Base-by-base conservation (phyloP, 2,797 vertebrate species). In the Gymnoscopelus braueri region DNA sequence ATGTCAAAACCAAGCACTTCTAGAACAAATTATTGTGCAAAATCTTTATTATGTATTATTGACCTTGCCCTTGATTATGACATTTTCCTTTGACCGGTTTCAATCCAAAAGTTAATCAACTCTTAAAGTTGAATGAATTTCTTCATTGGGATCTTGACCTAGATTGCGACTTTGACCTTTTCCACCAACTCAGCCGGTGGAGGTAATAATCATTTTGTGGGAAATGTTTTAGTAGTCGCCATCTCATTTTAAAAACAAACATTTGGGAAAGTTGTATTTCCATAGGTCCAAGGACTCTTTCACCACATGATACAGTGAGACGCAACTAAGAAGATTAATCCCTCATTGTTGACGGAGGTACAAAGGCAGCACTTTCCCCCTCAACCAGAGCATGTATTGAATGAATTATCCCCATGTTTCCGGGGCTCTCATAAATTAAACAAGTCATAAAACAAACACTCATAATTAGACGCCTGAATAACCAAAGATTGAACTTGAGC, bases 391-490 rank as follows among this genome's bases (percentile, higher is more conserved):
- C 74, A 62, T 65, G 50, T 56, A 23, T 5, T 62, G 69, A 71
- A 67, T 79, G 62, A 85, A 69, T 83, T 65, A 73, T 76, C 57
- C 12, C 55, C 24, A 11, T 55, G 60, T 70, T 75, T 71, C 54
- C 44, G 26, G 19, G 50, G 64, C 67, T 67, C 60, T 84, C 79
- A 83, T 88, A 78, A 87, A 90, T 91, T 77, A 90, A 84, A 87
- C 82, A 82, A 80, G 80, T 78, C 39, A 65, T 64, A 77, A 80
- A 87, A 82, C 78, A 88, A 90, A 86, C 78, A 77, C 71, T 83
- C 55, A 79, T 81, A 88, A 89, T 91, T 81, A 90, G 79, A 58
- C 9, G 61, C 67, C 64, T 80, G 69, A 79, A 84, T 90, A 83
- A 88, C 81, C 80, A 82, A 60, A 67, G 65, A 81, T 61, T 89